These are phyloP conservation scores for Galemys pyrenaicus DNA, from an alignment of 2,113 vertebrate genomes.

Conservation along the genomic window DNA sequence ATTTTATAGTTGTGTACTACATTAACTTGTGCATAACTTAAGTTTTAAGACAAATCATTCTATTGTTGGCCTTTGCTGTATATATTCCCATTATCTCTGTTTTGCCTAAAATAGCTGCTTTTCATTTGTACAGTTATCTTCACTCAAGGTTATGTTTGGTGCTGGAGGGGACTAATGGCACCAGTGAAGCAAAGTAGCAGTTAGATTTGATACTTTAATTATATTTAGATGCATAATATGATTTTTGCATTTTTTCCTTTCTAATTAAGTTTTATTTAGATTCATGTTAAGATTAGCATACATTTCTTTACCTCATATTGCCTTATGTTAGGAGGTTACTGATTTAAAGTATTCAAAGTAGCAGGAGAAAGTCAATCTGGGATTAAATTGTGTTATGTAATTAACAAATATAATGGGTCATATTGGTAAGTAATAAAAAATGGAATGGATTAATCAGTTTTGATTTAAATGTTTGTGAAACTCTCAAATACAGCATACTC, in stretches of 20 bases:
- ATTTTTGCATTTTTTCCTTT: slow-evolving; percentile 7
- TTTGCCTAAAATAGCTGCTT: slow-evolving; percentile 10
- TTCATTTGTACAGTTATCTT: slow-evolving; percentile 36
- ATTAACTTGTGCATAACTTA: not conserved
- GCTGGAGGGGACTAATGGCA: not conserved
- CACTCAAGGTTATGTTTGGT: slow-evolving; percentile 22
- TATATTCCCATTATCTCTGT: not conserved
- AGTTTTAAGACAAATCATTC: slow-evolving; percentile 36
- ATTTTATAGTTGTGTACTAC: slow-evolving; percentile 2
- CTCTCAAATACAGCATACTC: not conserved
- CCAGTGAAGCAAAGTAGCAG: not conserved
- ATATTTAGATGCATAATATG: not conserved
- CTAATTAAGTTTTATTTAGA: slow-evolving; percentile 3
- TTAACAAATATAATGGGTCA: slow-evolving; percentile 23
- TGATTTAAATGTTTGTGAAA: slow-evolving; percentile 40
- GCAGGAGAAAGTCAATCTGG: slow-evolving; percentile 32
- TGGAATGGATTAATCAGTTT: not conserved
- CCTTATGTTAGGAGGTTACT: not conserved
- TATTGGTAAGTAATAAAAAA: not conserved
- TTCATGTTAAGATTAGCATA: slow-evolving; percentile 39
- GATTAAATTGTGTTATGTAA: slow-evolving; percentile 47
- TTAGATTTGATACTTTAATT: slow-evolving; percentile 22
- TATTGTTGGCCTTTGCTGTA: not conserved
- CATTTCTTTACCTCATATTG: not conserved
- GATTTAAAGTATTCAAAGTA: not conserved